Percentiles rank a stretch among this genome's conserved stretches.
Conservation (phyloP, 1,140 invertebrate species). For the Ceratina japonica region DNA sequence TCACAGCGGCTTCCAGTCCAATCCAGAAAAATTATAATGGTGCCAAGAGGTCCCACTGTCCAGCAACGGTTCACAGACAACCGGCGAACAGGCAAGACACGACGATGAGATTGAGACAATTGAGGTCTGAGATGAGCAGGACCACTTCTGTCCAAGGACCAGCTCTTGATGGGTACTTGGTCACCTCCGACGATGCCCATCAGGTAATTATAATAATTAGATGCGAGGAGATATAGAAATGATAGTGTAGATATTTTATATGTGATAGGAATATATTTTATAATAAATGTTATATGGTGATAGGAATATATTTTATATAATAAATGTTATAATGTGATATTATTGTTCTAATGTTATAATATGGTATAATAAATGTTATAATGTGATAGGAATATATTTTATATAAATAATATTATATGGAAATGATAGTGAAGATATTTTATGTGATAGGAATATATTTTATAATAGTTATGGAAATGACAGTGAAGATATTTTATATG, state of each 20-base stretch:
- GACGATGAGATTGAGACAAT: constrained; percentile 78
- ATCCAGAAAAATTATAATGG: constrained; percentile 68
- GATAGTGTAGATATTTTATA: too few relatives aligned
- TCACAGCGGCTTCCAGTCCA: constrained; percentile 43
- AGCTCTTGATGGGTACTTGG: constrained; percentile 86
- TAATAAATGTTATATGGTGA: too few relatives aligned
- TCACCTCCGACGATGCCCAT: constrained; percentile 90
- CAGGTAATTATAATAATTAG: constrained; percentile 79
- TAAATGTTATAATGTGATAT: too few relatives aligned
- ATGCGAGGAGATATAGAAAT: not conserved
- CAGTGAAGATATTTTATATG: too few relatives aligned
- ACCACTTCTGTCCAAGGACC: constrained; percentile 82
- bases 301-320: too few relatives aligned
- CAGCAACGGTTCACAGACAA: constrained; percentile 61
- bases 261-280: not conserved
- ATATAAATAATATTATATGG: too few relatives aligned
- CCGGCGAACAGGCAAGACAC: constrained; percentile 73
- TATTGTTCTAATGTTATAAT: too few relatives aligned
- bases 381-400: too few relatives aligned
- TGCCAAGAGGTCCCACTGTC: constrained; percentile 67
- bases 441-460: not conserved
- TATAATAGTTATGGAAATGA: too few relatives aligned
- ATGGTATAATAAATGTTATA: too few relatives aligned
- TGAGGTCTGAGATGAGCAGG: constrained; percentile 85
- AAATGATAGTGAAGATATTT: too few relatives aligned